These are phyloP conservation scores for Mormyrops attenuatus DNA, from an alignment of 2,797 vertebrate genomes.

Conservation along the genomic window DNA sequence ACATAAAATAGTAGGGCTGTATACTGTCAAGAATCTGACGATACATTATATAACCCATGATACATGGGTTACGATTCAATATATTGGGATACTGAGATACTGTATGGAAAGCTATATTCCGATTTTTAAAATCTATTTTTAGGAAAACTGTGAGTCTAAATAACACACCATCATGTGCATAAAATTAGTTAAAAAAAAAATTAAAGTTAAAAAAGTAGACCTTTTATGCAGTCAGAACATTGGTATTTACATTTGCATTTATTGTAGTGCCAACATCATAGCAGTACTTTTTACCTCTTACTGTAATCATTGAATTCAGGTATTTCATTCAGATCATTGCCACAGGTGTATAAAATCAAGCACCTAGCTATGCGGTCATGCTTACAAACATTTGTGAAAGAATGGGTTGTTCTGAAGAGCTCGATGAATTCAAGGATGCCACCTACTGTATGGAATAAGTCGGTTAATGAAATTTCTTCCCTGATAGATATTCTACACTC, in stretches of 20 bases:
- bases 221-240: too few relatives aligned
- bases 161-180: background rate
- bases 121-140: background rate
- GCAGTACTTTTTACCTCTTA: background rate
- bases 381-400: too few relatives aligned
- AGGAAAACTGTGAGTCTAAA: background rate
- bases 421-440: too few relatives aligned
- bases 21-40: background rate
- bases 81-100: background rate
- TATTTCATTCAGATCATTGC: background rate
- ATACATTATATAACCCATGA: background rate
- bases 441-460: too few relatives aligned
- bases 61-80: background rate
- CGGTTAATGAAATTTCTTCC: too few relatives aligned
- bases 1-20: background rate
- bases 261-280: background rate
- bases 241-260: background rate
- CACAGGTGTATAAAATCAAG: background rate
- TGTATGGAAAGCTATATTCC: background rate
- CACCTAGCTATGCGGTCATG: background rate
- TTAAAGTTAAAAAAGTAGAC: too few relatives aligned
- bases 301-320: background rate
- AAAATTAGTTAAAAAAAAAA: background rate
- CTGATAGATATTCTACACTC: too few relatives aligned
- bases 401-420: too few relatives aligned